phyloP scores from a whole-genome alignment of 2,888 invertebrate species.

The Leptogaster cylindrica region DNA sequence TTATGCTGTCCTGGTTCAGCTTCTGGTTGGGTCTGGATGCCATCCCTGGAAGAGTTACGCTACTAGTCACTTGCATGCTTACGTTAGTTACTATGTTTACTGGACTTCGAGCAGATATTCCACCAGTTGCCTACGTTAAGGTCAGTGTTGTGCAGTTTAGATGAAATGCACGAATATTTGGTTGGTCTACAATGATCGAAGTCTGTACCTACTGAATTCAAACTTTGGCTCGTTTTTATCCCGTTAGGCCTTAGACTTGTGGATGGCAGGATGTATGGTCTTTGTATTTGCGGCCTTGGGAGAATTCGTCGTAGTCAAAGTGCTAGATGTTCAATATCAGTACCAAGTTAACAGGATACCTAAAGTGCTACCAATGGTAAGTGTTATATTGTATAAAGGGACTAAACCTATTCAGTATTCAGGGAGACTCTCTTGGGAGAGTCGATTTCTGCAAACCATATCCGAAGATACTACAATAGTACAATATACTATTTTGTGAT shows the following conservation, averaged over 20 bases:
- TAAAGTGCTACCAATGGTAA: slow-evolving; percentile 61
- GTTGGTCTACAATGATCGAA: too few relatives aligned
- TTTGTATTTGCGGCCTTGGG: slow-evolving; percentile 83
- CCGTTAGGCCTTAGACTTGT: slow-evolving; percentile 78
- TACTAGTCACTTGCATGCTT: slow-evolving; percentile 83
- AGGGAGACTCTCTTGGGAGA: background rate
- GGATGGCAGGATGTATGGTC: slow-evolving; percentile 90
- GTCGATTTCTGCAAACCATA: too few relatives aligned
- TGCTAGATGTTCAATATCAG: slow-evolving; percentile 77
- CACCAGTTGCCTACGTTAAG: slow-evolving; percentile 86
- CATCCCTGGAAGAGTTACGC: slow-evolving; percentile 80
- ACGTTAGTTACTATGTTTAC: slow-evolving; percentile 88
- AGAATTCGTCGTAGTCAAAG: slow-evolving; percentile 84
- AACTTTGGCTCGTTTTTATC: too few relatives aligned
- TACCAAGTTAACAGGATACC: slow-evolving; percentile 66
- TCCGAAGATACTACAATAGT: too few relatives aligned
- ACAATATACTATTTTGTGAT: too few relatives aligned
- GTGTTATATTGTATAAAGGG: slow-evolving; percentile 33
- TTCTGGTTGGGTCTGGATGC: slow-evolving; percentile 87
- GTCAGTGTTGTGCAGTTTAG: too few relatives aligned
- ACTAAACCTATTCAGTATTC: background rate
- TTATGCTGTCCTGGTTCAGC: slow-evolving; percentile 85
- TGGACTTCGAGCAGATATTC: slow-evolving; percentile 79
- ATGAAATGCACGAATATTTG: too few relatives aligned
- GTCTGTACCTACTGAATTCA: too few relatives aligned